These are phyloP conservation scores for Platycercus adscitus DNA, from an alignment of 2,113 vertebrate genomes.

Conservation along the genomic window DNA sequence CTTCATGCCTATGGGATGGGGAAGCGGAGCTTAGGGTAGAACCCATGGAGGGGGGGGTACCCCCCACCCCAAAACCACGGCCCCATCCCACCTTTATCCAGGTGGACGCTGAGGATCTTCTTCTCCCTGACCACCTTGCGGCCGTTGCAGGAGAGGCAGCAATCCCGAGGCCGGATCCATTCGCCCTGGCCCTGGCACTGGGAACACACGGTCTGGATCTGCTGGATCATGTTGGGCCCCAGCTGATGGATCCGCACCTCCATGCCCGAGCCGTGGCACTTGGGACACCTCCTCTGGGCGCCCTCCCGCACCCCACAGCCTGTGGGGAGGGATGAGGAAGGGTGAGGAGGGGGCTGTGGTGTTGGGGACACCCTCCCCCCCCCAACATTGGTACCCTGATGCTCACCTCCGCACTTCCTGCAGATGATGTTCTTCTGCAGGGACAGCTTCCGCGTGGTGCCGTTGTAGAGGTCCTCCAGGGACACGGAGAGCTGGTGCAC, in stretches of 20 bases:
- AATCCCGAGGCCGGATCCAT: conserved; percentile 61
- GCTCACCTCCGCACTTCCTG: conserved; percentile 61
- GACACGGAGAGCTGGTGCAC: conserved; percentile 64
- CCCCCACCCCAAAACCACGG: accelerated
- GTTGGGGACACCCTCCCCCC: background rate
- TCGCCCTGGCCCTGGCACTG: conserved; percentile 74
- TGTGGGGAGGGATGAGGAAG: background rate
- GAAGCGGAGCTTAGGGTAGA: accelerated
- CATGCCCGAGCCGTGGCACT: conserved; percentile 86
- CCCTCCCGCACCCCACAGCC: conserved; percentile 88
- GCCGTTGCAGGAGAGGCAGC: conserved; percentile 70
- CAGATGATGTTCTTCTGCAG: conserved; percentile 75
- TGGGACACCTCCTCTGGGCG: conserved; percentile 80
- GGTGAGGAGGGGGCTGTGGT: accelerated
- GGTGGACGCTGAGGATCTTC: conserved; percentile 67
- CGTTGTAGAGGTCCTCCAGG: conserved; percentile 69
- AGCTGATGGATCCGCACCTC: conserved; percentile 64
- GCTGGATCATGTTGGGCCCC: conserved; percentile 68
- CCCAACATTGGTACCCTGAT: background rate
- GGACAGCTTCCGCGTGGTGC: conserved; percentile 67
- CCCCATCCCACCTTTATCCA: conserved; percentile 58
- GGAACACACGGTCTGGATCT: conserved; percentile 67
- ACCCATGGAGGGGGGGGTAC: accelerated
- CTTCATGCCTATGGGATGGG: conserved; percentile 40
- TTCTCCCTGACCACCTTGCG: conserved; percentile 70